Percentiles rank a stretch among this genome's conserved stretches.
These are phyloP conservation scores for Champsocephalus esox DNA, from an alignment of 2,797 vertebrate species.

Conservation along the genomic window DNA sequence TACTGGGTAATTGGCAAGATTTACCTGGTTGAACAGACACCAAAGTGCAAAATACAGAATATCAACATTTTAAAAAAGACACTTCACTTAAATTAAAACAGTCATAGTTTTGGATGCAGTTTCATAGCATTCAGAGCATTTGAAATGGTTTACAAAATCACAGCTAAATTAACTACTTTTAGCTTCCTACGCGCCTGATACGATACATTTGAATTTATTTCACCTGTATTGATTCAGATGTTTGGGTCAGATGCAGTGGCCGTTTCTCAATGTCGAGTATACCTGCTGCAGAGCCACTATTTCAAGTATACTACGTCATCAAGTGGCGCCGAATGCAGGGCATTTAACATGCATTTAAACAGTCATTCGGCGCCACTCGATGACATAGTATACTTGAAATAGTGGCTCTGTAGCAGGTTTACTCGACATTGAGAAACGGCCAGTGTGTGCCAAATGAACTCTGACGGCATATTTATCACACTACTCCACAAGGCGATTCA, in stretches of 20 bases:
- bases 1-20: neutral
- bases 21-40: neutral
- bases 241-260: slow-evolving; percentile 69
- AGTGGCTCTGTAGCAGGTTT: too few species aligned
- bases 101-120: neutral
- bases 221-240: slow-evolving; percentile 76
- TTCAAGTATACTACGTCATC: too few species aligned
- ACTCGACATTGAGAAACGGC: too few species aligned
- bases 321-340: too few species aligned
- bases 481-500: slow-evolving; percentile 70
- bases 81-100: neutral
- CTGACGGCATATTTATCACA: slow-evolving; percentile 78
- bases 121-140: neutral
- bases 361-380: too few species aligned
- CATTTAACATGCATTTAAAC: too few species aligned
- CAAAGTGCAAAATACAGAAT: too few species aligned
- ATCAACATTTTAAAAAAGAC: too few species aligned
- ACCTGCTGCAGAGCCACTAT: too few species aligned
- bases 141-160: neutral
- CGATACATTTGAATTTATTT: slow-evolving; percentile 29
- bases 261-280: too few species aligned
- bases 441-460: slow-evolving; percentile 74
- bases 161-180: slow-evolving; percentile 1
- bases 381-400: too few species aligned
- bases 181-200: neutral